Percentiles rank a stretch among this genome's conserved stretches.
Conservation (phyloP, 2,113 vertebrate genomes). For the Dasypus novemcinctus region DNA sequence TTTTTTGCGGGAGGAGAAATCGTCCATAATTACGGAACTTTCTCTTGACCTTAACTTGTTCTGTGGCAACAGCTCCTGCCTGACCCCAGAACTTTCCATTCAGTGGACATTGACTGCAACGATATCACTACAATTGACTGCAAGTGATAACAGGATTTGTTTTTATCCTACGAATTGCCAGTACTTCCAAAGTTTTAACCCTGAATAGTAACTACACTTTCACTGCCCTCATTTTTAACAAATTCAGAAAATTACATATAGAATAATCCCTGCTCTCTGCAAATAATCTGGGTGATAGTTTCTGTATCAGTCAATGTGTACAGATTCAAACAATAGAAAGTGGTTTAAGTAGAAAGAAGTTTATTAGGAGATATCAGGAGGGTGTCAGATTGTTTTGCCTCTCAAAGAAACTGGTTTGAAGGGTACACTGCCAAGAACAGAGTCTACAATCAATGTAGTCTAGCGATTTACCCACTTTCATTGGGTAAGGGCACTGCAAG, state of each 20-base stretch:
- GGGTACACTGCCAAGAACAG: background rate
- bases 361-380: background rate
- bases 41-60: background rate
- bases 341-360: background rate
- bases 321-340: background rate
- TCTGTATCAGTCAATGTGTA: background rate
- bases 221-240: background rate
- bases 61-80: background rate
- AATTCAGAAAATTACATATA: background rate
- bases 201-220: background rate
- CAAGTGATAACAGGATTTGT: background rate
- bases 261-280: background rate
- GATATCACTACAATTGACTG: background rate
- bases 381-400: background rate
- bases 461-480: background rate
- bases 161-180: background rate
- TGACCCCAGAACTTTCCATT: background rate
- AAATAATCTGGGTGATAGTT: background rate
- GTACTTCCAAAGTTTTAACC: background rate
- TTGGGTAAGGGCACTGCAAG: background rate
- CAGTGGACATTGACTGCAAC: background rate
- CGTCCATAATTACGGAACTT: background rate
- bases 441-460: background rate
- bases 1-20: background rate
- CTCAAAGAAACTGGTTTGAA: background rate